A percentile compares a stretch with the other conserved stretches of the same genome.
Evolutionary conservation across 1,140 invertebrate species (phyloP).

Genomic region (Drosophila mauritiana): DNA sequence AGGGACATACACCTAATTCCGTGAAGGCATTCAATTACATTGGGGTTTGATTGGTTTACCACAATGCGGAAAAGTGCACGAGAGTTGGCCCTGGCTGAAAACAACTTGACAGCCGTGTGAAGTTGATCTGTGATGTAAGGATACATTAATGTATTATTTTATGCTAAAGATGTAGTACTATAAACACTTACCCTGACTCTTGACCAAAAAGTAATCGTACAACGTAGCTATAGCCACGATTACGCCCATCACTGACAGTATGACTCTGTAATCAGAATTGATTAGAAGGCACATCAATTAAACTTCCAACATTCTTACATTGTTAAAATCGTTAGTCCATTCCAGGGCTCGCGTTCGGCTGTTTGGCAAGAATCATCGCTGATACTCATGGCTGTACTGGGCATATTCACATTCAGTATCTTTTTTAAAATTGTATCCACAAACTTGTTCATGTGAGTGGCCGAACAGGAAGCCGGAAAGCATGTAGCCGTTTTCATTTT

Average conservation of each 20-base stretch:
- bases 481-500: constrained; percentile 3
- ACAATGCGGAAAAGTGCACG: constrained; percentile 30
- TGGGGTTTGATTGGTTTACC: constrained; percentile 30
- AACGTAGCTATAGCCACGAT: constrained; percentile 26
- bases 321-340: constrained; percentile 38
- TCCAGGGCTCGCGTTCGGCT: constrained; percentile 1
- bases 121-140: constrained; percentile 26
- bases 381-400: not conserved
- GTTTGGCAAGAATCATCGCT: constrained; percentile 19
- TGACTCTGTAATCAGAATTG: constrained; percentile 10
- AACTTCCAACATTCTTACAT: constrained; percentile 19
- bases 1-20: constrained; percentile 87
- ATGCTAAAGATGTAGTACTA: not conserved
- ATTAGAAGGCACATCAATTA: no score
- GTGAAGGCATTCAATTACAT: constrained; percentile 85
- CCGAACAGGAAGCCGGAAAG: constrained; percentile 20
- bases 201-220: constrained; percentile 40
- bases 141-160: not conserved
- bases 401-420: not conserved
- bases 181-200: constrained; percentile 7
- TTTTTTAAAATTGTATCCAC: not conserved
- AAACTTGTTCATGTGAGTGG: constrained; percentile 14
- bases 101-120: constrained; percentile 27
- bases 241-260: constrained; percentile 27
- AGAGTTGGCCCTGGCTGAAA: constrained; percentile 52